phyloP scores from a whole-genome alignment of 2,888 invertebrate genomes.

The Lasioglossum zephyrum region DNA sequence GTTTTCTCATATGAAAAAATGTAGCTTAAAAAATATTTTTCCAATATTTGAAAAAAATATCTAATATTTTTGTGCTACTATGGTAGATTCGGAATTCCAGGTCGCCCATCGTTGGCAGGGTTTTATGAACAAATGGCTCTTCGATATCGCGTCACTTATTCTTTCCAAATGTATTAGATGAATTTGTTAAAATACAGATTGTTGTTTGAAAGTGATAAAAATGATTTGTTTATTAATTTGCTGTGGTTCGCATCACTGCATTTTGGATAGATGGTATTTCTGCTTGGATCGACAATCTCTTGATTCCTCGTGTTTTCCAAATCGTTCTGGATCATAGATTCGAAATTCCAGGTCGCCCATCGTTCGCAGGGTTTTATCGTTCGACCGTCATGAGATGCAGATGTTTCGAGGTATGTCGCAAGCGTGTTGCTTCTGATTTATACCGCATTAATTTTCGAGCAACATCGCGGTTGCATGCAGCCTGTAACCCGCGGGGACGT shows the following conservation, averaged over 20 bases:
- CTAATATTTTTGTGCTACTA: too few species aligned
- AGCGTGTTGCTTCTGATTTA: conserved; percentile 54
- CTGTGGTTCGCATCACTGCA: not conserved
- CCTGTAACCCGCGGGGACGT: conserved; percentile 32
- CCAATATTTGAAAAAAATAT: too few species aligned
- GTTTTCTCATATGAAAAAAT: too few species aligned
- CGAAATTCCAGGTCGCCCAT: not conserved
- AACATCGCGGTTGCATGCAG: conserved; percentile 52
- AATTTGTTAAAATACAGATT: not conserved
- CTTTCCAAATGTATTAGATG: not conserved
- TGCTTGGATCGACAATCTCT: too few species aligned
- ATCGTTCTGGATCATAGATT: not conserved
- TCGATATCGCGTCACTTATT: not conserved
- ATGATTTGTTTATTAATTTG: not conserved
- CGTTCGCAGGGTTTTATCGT: conserved; percentile 19
- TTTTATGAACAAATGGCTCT: too few species aligned
- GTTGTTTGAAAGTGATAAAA: not conserved
- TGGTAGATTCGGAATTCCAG: too few species aligned
- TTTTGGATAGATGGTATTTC: not conserved
- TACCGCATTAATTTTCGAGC: conserved; percentile 58
- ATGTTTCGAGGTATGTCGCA: conserved; percentile 43
- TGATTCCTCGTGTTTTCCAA: not conserved
- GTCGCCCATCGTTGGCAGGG: too few species aligned
- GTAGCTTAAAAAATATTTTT: too few species aligned
- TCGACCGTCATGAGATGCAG: conserved; percentile 30